Conservation (phyloP, 2,113 vertebrate species). For the Pituophis catenifer region DNA sequence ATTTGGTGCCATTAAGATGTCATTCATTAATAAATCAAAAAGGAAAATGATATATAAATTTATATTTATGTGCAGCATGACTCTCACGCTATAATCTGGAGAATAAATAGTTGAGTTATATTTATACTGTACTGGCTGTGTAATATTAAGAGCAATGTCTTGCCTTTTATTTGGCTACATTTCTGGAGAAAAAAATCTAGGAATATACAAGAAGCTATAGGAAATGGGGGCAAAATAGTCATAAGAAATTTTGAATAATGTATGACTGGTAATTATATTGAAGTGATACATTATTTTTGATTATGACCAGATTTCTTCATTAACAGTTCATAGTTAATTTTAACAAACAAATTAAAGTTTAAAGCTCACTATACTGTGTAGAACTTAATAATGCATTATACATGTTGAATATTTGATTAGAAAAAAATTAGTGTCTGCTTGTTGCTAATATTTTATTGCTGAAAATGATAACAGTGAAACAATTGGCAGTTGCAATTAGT, state of each 20-base stretch:
- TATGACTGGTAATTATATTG: slow-evolving; percentile 37
- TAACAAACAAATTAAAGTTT: slow-evolving; percentile 56
- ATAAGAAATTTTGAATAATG: slow-evolving; percentile 49
- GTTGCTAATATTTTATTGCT: slow-evolving; percentile 40
- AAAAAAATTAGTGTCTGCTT: slow-evolving; percentile 25
- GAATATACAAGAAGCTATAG: slow-evolving; percentile 12
- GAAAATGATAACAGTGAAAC: slow-evolving; percentile 47
- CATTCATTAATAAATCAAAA: slow-evolving; percentile 43
- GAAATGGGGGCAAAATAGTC: slow-evolving; percentile 30
- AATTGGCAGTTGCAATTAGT: slow-evolving; percentile 17
- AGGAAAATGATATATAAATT: neutral
- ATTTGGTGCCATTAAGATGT: slow-evolving; percentile 15
- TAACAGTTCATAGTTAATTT: slow-evolving; percentile 57
- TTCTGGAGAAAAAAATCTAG: neutral
- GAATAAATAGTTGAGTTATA: neutral
- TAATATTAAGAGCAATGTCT: neutral
- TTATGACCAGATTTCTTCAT: slow-evolving; percentile 44
- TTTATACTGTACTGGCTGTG: neutral
- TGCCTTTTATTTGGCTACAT: neutral
- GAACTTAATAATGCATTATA: slow-evolving; percentile 38
- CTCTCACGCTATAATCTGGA: neutral
- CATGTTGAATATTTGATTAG: slow-evolving; percentile 40
- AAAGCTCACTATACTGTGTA: slow-evolving; percentile 43
- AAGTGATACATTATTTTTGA: slow-evolving; percentile 45
- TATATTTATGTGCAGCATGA: slow-evolving; percentile 21